Percentiles rank a stretch among this genome's conserved stretches.
These are phyloP conservation scores for Rhogogaster chlorosoma DNA, from an alignment of 2,888 invertebrate species.

Conservation along the genomic window DNA sequence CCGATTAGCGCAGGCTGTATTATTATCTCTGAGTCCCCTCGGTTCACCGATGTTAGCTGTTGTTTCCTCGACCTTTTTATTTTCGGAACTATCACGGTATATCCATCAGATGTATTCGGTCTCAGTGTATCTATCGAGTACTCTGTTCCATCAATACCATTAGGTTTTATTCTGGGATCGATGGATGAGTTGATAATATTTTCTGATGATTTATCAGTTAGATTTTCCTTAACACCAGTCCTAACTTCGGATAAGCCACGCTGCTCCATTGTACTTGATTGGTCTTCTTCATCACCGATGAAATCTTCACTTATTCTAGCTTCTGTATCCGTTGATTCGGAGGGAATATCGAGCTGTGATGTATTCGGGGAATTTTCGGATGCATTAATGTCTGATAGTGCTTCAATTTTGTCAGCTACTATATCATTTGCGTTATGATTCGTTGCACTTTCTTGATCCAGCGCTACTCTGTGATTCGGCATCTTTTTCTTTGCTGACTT, in stretches of 20 bases:
- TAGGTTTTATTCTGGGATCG: conserved; percentile 47
- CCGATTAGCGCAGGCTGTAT: conserved; percentile 71
- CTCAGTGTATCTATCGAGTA: conserved; percentile 52
- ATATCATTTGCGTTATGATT: conserved; percentile 33
- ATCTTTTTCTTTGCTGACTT: conserved; percentile 48
- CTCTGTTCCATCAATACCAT: conserved; percentile 52
- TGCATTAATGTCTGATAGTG: neutral
- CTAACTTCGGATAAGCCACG: neutral
- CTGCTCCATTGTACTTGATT: neutral
- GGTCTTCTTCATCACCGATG: neutral
- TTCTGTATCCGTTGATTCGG: neutral
- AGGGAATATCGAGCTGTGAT: neutral
- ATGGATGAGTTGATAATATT: conserved; percentile 34
- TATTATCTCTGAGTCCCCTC: conserved; percentile 75
- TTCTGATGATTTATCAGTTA: conserved; percentile 55
- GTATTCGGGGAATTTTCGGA: neutral
- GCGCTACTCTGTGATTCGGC: conserved; percentile 39
- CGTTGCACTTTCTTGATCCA: conserved; percentile 42
- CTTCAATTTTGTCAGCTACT: conserved; percentile 50
- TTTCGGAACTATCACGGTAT: conserved; percentile 54
- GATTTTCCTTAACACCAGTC: neutral
- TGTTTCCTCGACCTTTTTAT: conserved; percentile 74
- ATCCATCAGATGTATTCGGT: conserved; percentile 51
- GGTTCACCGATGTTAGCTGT: conserved; percentile 73
- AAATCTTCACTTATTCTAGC: neutral